Evolutionary conservation across 1,140 invertebrate genomes (phyloP).

Genomic region (Papilio xuthus): DNA sequence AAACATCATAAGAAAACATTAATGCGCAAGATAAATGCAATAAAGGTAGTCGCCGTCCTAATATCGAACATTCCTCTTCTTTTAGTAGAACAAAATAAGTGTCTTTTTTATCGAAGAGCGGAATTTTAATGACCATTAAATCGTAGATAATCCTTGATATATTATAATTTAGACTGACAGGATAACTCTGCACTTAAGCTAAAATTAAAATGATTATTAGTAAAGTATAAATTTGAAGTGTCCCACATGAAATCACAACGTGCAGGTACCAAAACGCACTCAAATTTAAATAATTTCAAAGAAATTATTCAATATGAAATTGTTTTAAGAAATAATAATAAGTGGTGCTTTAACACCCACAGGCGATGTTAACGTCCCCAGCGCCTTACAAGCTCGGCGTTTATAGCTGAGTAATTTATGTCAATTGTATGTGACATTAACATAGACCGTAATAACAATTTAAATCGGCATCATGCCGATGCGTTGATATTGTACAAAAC

Average conservation of each 20-base stretch:
- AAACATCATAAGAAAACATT: neutral
- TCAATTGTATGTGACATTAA: slow-evolving; percentile 34
- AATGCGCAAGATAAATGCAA: neutral
- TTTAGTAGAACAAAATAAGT: neutral
- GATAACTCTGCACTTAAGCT: no score
- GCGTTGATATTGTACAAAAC: slow-evolving; percentile 53
- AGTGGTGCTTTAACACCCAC: neutral
- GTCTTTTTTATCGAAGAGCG: neutral
- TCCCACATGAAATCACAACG: no score
- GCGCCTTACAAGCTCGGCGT: slow-evolving; percentile 9
- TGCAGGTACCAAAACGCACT: no score
- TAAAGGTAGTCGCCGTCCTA: neutral
- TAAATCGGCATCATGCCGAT: slow-evolving; percentile 47
- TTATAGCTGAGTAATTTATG: slow-evolving; percentile 25
- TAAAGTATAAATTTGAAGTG: no score
- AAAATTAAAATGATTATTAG: no score
- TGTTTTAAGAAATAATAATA: neutral
- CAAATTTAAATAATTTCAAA: no score
- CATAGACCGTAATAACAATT: slow-evolving; percentile 27
- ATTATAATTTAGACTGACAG: neutral
- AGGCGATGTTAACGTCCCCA: slow-evolving; percentile 24
- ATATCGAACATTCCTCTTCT: neutral
- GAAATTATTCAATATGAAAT: neutral
- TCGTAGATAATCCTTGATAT: neutral
- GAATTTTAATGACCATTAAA: neutral